Conservation (phyloP, 2,113 vertebrate species). For the Machaerirhynchus nigripectus region DNA sequence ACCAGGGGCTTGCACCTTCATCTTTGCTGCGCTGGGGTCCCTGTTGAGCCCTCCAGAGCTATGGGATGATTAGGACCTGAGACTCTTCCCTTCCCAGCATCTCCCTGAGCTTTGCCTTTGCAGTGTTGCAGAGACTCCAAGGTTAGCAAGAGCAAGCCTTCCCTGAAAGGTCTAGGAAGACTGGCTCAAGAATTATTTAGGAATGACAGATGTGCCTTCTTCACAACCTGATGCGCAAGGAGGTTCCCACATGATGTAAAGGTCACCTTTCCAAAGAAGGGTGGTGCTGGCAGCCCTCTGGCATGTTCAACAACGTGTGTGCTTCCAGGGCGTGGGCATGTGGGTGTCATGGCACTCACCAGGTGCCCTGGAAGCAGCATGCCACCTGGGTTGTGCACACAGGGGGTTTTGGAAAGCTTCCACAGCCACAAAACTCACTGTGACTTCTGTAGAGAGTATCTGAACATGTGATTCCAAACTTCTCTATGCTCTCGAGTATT, state of each 20-base stretch:
- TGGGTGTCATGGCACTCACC: not conserved
- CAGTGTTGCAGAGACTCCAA: fast-evolving
- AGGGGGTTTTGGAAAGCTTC: not conserved
- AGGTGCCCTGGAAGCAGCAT: not conserved
- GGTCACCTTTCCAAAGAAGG: not conserved
- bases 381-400: fast-evolving
- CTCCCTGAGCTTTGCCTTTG: not conserved
- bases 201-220: not conserved
- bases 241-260: not conserved
- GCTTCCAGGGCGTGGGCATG: not conserved
- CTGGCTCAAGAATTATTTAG: not conserved
- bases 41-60: not conserved
- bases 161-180: not conserved
- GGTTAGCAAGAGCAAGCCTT: not conserved
- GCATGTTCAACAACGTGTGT: fast-evolving
- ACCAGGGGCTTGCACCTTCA: not conserved
- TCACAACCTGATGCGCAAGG: not conserved
- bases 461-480: not conserved
- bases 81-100: not conserved
- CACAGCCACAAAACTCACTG: not conserved
- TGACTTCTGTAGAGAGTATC: not conserved
- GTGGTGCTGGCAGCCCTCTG: not conserved
- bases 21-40: not conserved
- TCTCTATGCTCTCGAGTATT: not conserved
- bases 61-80: fast-evolving